Evolutionary conservation across 2,113 vertebrate species (phyloP), one percentile per base, ranked within the genome.

Genomic region (Hyla sarda): DNA sequence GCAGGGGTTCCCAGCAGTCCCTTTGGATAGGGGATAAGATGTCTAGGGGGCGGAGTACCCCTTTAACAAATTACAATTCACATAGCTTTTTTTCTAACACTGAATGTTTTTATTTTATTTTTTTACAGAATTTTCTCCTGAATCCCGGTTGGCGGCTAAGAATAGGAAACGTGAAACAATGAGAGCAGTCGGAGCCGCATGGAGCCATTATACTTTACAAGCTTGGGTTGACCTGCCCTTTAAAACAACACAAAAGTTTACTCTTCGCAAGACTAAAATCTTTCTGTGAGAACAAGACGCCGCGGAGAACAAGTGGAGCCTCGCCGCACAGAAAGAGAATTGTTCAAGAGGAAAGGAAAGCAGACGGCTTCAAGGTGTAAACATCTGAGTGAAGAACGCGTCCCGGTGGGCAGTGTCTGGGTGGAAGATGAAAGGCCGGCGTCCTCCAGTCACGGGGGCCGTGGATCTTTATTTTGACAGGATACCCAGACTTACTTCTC

Each of bases 341-440:
- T 69, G 23, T 48, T 67, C 41, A 23, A 52, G 23, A 50, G 81
- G 71, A 69, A 10, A 16, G 30, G 67, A 21, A 37, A 74, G 37
- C 23, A 54, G 41, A 52, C 32, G 14, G 19, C 82, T 83, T 74
- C 30, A 73, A 54, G 82, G 30, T 48, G 25, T 50, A 28, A 76
- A 67, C 25, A 77, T 78, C 58, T 37, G 48, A 78, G n/a, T 62
- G 28, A 16, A 37, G 50, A 30, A 65, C n/a, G 9, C 9, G 28
- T 78, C 74, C 74, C 74, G 62, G 17, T 62, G 74, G 83, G 56
- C 83, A 77, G 45, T 41, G 41, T 85, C 60, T 54, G 60, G 30
- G 71, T 79, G 75, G 69, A 30, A 79, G 84, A 79, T 71, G 65
- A 71, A 72, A 80, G 45, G 19, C 62, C 14, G 1, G 5, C 52